Evolutionary conservation across 2,113 vertebrate genomes (phyloP).

Genomic region (Perca schrenkii): DNA sequence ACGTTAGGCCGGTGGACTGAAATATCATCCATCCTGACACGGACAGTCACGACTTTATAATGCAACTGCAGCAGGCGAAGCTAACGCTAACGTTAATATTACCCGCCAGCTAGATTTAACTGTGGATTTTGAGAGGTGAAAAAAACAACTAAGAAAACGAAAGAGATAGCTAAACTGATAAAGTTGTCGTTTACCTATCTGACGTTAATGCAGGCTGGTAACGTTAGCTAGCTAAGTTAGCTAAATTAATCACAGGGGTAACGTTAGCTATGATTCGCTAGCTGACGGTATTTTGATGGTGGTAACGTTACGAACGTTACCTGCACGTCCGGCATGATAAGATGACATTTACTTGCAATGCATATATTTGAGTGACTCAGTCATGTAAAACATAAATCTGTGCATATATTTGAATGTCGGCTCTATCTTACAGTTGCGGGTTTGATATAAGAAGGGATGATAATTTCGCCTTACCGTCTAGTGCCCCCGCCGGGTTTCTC

Average conservation of each 20-base stretch:
- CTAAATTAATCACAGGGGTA: conserved; percentile 56
- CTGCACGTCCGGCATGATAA: conserved; percentile 44
- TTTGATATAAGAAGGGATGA: background rate
- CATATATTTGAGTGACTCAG: background rate
- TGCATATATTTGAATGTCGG: background rate
- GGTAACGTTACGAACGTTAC: conserved; percentile 21
- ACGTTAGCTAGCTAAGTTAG: conserved; percentile 60
- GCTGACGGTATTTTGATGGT: conserved; percentile 52
- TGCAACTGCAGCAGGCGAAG: conserved; percentile 33
- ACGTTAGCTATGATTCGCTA: conserved; percentile 54
- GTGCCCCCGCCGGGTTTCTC: conserved; percentile 64
- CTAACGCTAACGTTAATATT: conserved; percentile 20
- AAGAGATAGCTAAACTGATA: too few species aligned
- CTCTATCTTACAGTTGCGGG: background rate
- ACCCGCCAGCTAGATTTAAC: background rate
- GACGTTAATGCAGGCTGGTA: conserved; percentile 11
- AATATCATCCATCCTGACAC: conserved; percentile 53
- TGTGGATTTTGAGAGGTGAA: background rate
- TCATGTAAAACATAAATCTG: background rate
- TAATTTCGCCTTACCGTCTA: conserved; percentile 64
- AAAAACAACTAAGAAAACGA: background rate
- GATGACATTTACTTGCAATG: background rate
- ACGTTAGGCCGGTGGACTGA: conserved; percentile 62
- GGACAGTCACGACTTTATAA: conserved; percentile 74
- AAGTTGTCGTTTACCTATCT: background rate